These are phyloP conservation scores for Temnothorax curvispinosus DNA, from an alignment of 1,140 invertebrate species.

Conservation along the genomic window DNA sequence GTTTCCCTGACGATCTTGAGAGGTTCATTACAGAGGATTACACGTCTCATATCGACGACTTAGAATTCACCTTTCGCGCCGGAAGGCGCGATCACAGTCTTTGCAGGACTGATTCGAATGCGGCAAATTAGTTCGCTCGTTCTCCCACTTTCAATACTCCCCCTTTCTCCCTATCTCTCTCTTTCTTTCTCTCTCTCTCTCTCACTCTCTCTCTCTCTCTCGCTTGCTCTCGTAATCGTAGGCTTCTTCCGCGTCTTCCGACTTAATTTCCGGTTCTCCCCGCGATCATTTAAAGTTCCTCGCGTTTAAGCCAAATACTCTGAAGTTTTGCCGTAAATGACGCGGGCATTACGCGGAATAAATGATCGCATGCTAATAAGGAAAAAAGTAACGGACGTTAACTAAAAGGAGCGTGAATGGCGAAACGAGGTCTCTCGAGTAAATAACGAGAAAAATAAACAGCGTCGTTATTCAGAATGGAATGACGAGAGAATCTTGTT, in stretches of 20 bases:
- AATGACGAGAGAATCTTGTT: constrained; percentile 20
- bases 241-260: constrained; percentile 52
- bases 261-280: constrained; percentile 54
- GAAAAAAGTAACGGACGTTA: constrained; percentile 24
- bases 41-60: constrained; percentile 78
- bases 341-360: constrained; percentile 53
- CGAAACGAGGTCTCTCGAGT: constrained; percentile 38
- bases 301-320: constrained; percentile 51
- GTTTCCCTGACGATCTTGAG: constrained; percentile 74
- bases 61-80: constrained; percentile 77
- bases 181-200: neutral
- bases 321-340: constrained; percentile 47
- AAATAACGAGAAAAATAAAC: constrained; percentile 49
- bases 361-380: constrained; percentile 58
- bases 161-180: neutral
- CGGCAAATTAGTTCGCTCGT: constrained; percentile 75
- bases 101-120: constrained; percentile 70
- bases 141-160: constrained; percentile 59
- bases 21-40: constrained; percentile 79
- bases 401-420: constrained; percentile 37
- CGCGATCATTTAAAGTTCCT: constrained; percentile 57
- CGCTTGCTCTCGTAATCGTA: constrained; percentile 28
- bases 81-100: constrained; percentile 75
- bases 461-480: constrained; percentile 31
- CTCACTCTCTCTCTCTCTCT: neutral